These are phyloP conservation scores for Syngnathus rostellatus DNA, from an alignment of 2,797 vertebrate genomes.

Conservation along the genomic window DNA sequence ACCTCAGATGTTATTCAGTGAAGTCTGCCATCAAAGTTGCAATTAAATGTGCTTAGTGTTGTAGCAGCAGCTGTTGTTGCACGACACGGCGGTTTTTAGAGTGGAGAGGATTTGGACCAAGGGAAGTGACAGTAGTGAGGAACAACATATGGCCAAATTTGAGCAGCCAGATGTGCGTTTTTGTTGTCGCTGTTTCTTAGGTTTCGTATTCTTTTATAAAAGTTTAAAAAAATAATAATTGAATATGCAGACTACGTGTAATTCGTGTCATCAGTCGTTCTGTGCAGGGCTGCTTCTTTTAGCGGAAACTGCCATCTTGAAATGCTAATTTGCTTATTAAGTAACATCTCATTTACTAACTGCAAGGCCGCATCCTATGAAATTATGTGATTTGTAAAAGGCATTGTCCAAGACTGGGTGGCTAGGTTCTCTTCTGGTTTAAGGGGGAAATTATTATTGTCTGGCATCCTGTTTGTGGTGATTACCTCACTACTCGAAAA, in stretches of 20 bases:
- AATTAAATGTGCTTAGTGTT: not conserved
- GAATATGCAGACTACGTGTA: not conserved
- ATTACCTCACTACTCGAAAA: too few relatives aligned
- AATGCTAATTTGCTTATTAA: not conserved
- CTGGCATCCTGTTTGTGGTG: too few relatives aligned
- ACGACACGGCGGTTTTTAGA: not conserved
- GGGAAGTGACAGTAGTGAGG: not conserved
- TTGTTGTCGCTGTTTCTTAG: not conserved
- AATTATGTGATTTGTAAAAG: not conserved
- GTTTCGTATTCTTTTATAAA: not conserved
- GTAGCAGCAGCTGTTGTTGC: not conserved
- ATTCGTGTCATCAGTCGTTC: not conserved
- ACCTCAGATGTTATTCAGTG: not conserved
- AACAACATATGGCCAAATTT: not conserved
- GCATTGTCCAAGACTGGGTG: not conserved
- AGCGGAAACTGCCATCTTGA: not conserved
- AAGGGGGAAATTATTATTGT: not conserved
- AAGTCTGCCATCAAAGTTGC: not conserved
- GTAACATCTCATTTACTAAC: not conserved
- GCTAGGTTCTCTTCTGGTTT: not conserved
- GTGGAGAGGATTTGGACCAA: not conserved
- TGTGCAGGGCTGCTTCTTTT: not conserved
- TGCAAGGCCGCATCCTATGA: not conserved
- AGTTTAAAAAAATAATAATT: not conserved
- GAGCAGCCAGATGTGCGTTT: slow-evolving; percentile 3